A percentile compares a stretch with the other conserved stretches of the same genome.
Evolutionary conservation across 1,140 invertebrate species (phyloP).

Genomic region (Heliothis subflexa): DNA sequence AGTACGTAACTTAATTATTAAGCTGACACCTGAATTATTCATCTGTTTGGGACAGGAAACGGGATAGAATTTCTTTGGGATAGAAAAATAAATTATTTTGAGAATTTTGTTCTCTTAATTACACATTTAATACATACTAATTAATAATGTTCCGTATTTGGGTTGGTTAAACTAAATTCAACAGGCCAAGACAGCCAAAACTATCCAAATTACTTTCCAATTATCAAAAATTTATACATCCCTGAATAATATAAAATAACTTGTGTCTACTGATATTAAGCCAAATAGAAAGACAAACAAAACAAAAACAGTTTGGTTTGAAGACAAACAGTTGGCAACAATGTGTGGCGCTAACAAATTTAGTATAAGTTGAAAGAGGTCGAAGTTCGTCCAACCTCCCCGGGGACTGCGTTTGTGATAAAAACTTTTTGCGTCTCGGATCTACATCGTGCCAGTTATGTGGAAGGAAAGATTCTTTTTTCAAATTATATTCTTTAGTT

Average conservation of each 20-base stretch:
- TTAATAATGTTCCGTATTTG: no score
- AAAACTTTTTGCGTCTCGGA: slow-evolving; percentile 31
- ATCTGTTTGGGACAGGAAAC: no score
- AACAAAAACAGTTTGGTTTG: slow-evolving; percentile 37
- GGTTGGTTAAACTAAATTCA: no score
- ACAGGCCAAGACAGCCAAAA: background rate
- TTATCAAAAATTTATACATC: background rate
- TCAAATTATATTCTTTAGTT: background rate
- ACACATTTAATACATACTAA: no score
- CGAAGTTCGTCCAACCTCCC: slow-evolving; percentile 2
- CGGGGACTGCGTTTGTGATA: slow-evolving; percentile 14
- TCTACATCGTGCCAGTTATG: background rate
- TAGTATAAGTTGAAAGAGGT: slow-evolving; percentile 32
- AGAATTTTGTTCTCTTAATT: no score
- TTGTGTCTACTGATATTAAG: background rate
- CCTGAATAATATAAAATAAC: slow-evolving; percentile 7
- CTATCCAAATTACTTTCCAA: slow-evolving; percentile 6
- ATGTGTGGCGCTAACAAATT: slow-evolving; percentile 37
- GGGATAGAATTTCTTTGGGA: no score
- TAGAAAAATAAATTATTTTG: no score
- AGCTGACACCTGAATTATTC: no score
- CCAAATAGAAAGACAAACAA: slow-evolving; percentile 15
- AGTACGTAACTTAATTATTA: no score
- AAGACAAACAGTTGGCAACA: slow-evolving; percentile 36
- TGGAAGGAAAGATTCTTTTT: background rate